Conservation (phyloP, 1,140 invertebrate genomes). For the Diuraphis noxia region DNA sequence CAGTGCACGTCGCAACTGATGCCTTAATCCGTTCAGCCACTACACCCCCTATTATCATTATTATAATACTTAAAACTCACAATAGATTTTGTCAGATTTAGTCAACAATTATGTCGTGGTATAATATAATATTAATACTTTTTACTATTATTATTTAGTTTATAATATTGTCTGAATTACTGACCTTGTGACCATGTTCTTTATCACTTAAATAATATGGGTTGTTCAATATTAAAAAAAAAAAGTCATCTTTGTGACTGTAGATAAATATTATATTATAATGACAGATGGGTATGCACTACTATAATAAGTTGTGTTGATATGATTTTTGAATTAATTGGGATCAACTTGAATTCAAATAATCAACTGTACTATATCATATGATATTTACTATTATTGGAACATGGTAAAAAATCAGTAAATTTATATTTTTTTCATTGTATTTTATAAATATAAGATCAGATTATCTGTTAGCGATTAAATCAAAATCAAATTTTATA, state of each 20-base stretch:
- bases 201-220: not conserved
- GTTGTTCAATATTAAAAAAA: not conserved
- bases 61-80: not conserved
- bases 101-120: not conserved
- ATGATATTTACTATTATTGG: not conserved
- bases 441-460: not conserved
- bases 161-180: not conserved
- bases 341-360: not conserved
- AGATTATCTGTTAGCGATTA: not conserved
- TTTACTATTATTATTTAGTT: no score
- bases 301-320: not conserved
- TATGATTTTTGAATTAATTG: not conserved
- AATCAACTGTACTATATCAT: not conserved
- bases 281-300: not conserved
- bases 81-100: not conserved
- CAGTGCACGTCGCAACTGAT: no score
- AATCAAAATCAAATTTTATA: not conserved
- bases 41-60: no score
- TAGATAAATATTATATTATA: no score
- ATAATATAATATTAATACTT: no score
- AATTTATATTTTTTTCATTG: not conserved
- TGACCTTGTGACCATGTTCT: not conserved
- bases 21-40: no score
- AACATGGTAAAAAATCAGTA: not conserved
- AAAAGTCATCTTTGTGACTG: not conserved